Percentiles rank a stretch among this genome's conserved stretches.
Conservation (phyloP, 2,888 invertebrate species). For the Leptarthrus brevirostris region DNA sequence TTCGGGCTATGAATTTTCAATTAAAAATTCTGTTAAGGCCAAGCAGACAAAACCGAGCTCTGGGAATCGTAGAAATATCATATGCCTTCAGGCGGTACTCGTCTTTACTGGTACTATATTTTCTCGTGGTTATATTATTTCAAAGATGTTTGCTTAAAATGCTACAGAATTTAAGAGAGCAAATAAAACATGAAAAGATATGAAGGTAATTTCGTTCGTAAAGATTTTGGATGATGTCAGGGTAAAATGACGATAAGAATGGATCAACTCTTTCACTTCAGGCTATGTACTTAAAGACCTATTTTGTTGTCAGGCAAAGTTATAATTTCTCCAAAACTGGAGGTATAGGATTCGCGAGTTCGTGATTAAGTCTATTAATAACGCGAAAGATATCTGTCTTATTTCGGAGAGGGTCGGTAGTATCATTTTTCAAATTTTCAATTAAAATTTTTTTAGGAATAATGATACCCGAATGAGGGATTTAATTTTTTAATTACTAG, state of each 20-base stretch:
- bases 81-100: neutral
- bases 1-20: constrained; percentile 47
- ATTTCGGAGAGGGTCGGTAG: too few species aligned
- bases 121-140: constrained; percentile 25
- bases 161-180: constrained; percentile 1
- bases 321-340: too few species aligned
- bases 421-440: too few species aligned
- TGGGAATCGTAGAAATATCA: constrained; percentile 7
- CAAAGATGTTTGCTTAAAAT: constrained; percentile 32
- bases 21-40: constrained; percentile 42
- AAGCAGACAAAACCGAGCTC: neutral
- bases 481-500: too few species aligned
- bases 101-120: neutral
- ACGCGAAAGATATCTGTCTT: too few species aligned
- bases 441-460: too few species aligned
- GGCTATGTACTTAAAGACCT: too few species aligned
- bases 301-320: too few species aligned
- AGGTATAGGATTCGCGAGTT: too few species aligned
- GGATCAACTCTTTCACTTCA: neutral
- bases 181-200: constrained; percentile 3
- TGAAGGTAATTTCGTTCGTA: constrained; percentile 14
- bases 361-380: too few species aligned
- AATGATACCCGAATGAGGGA: too few species aligned
- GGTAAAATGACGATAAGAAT: neutral
- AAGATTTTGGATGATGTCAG: neutral